Percentiles rank a stretch among this genome's conserved stretches.
phyloP scores from a whole-genome alignment of 2,888 invertebrate genomes.

The Lottia gigantea region DNA sequence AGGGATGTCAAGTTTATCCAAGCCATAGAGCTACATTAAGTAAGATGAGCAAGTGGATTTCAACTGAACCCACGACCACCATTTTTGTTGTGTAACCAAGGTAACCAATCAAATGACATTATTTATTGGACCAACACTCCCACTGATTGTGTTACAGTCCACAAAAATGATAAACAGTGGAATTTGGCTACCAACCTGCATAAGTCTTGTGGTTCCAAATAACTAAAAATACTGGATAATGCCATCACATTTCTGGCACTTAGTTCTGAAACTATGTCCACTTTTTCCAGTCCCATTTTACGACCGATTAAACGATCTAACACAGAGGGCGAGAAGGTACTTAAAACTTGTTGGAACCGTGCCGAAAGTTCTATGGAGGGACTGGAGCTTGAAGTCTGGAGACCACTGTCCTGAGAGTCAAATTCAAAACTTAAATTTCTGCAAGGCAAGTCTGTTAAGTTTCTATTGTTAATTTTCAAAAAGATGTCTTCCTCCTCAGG shows the following conservation, averaged over 20 bases:
- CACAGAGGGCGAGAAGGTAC: slow-evolving; percentile 31
- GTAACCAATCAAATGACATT: too few relatives aligned
- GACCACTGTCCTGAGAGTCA: slow-evolving; percentile 15
- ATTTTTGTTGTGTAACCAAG: too few relatives aligned
- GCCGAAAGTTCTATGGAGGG: slow-evolving; percentile 16
- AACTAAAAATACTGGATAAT: slow-evolving; percentile 34
- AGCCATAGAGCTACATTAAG: too few relatives aligned
- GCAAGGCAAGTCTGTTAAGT: slow-evolving; percentile 12
- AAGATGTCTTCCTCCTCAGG: slow-evolving; percentile 23
- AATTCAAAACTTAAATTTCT: slow-evolving; percentile 21
- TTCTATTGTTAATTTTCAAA: slow-evolving; percentile 8
- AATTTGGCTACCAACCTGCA: too few relatives aligned
- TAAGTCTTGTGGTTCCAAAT: slow-evolving; percentile 40
- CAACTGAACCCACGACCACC: too few relatives aligned
- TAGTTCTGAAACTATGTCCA: slow-evolving; percentile 51
- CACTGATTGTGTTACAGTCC: too few relatives aligned
- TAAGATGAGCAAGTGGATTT: too few relatives aligned
- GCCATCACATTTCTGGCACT: slow-evolving; percentile 32
- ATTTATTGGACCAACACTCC: too few relatives aligned
- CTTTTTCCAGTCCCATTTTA: slow-evolving; percentile 46
- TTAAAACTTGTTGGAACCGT: slow-evolving; percentile 27
- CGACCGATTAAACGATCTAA: slow-evolving; percentile 51
- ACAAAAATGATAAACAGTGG: too few relatives aligned
- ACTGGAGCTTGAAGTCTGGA: neutral
- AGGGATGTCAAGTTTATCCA: too few relatives aligned